Percentiles rank a stretch among this genome's conserved stretches.
These are phyloP conservation scores for Lepidurus couesii DNA, from an alignment of 1,140 invertebrate genomes.

Conservation along the genomic window DNA sequence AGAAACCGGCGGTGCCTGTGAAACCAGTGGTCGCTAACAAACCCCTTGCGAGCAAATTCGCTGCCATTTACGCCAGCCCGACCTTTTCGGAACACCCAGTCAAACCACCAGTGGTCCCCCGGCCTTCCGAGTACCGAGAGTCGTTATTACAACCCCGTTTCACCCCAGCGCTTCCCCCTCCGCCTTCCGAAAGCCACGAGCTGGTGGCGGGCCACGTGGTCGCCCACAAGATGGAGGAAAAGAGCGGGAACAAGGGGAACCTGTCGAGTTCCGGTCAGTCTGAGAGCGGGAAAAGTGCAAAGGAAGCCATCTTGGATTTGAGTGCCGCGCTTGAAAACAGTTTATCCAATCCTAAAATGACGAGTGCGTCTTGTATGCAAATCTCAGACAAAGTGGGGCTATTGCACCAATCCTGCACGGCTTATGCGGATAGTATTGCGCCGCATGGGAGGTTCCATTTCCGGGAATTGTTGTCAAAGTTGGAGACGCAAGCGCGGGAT, in stretches of 20 bases:
- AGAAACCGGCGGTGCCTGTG: conserved; percentile 64
- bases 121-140: conserved; percentile 33
- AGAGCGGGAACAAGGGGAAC: conserved; percentile 24
- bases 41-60: conserved; percentile 44
- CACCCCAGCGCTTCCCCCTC: conserved; percentile 24
- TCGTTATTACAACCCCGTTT: conserved; percentile 14
- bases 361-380: conserved; percentile 67
- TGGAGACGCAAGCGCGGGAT: conserved; percentile 71
- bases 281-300: conserved; percentile 41
- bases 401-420: conserved; percentile 67
- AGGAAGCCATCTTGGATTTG: conserved; percentile 63
- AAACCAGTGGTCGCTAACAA: conserved; percentile 58
- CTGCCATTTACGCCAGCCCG: conserved; percentile 61
- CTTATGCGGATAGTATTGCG: conserved; percentile 65
- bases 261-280: conserved; percentile 31
- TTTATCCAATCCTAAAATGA: conserved; percentile 54
- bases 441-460: conserved; percentile 83
- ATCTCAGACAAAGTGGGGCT: conserved; percentile 74
- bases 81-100: conserved; percentile 36
- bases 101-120: conserved; percentile 34
- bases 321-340: conserved; percentile 60
- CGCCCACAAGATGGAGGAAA: conserved; percentile 25
- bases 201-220: conserved; percentile 27
- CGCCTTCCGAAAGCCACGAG: conserved; percentile 30
- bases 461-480: conserved; percentile 70